These are phyloP conservation scores for Acrobasis consociella DNA, from an alignment of 2,888 invertebrate genomes.

Conservation along the genomic window DNA sequence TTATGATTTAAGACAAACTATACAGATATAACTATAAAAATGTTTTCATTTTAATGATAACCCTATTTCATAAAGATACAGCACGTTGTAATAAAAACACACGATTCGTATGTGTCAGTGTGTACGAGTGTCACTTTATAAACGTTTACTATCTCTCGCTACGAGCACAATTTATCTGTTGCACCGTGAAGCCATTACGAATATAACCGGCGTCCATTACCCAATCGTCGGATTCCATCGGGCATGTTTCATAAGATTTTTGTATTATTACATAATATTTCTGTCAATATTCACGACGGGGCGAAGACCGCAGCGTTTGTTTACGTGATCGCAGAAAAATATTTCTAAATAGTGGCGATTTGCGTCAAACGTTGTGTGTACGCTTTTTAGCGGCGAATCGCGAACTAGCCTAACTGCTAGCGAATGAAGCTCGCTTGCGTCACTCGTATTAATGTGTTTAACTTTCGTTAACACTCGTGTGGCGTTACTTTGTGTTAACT, in stretches of 20 bases:
- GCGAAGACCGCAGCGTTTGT: conserved; percentile 28
- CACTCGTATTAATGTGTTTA: conserved; percentile 28
- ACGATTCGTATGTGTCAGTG: not conserved
- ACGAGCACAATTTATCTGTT: conserved; percentile 13
- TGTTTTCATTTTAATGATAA: not conserved
- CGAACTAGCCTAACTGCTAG: conserved; percentile 55
- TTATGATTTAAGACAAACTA: too few species aligned
- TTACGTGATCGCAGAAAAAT: conserved; percentile 39
- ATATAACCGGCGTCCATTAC: conserved; percentile 7
- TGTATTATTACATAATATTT: conserved; percentile 16
- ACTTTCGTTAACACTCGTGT: conserved; percentile 13
- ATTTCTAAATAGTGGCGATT: conserved; percentile 42
- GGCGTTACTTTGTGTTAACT: conserved; percentile 21
- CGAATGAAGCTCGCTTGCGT: conserved; percentile 32
- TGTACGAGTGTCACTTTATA: conserved; percentile 9
- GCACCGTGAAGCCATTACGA: conserved; percentile 10
- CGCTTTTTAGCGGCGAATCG: conserved; percentile 57
- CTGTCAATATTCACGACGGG: conserved; percentile 21
- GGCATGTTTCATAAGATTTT: conserved; percentile 21
- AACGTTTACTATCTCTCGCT: conserved; percentile 15
- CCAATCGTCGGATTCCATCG: conserved; percentile 8
- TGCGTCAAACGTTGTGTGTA: conserved; percentile 67
- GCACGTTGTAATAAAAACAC: not conserved
- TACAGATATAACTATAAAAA: not conserved
- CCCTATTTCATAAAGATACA: not conserved